A percentile compares a stretch with the other conserved stretches of the same genome.
Evolutionary conservation across 2,797 vertebrate species (phyloP).

Genomic region (Megaceryle alcyon): DNA sequence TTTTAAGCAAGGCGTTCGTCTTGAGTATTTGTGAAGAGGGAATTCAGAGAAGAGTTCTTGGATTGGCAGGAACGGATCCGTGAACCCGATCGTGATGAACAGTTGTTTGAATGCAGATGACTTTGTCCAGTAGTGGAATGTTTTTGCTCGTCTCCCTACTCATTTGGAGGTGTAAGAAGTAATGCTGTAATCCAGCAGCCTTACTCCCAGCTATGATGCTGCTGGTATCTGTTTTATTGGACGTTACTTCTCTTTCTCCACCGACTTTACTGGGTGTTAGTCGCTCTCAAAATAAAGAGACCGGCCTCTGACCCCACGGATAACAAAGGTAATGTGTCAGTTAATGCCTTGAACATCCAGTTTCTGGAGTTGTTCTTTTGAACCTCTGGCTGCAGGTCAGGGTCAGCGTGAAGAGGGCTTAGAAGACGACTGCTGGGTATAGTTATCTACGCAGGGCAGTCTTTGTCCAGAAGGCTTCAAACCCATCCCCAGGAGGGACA

Average conservation of each 20-base stretch:
- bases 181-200: neutral
- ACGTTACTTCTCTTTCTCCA: neutral
- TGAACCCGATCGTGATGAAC: neutral
- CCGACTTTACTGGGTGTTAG: neutral
- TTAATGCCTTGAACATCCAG: neutral
- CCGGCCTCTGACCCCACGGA: neutral
- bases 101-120: neutral
- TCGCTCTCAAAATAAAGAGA: slow-evolving; percentile 7
- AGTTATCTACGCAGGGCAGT: neutral
- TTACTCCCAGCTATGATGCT: neutral
- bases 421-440: neutral
- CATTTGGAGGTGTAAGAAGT: neutral
- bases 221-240: neutral
- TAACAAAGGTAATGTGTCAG: neutral
- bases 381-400: neutral
- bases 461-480: neutral
- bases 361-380: neutral
- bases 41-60: neutral
- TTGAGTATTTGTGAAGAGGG: neutral
- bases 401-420: neutral
- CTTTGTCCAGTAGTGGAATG: neutral
- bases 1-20: neutral
- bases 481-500: neutral
- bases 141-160: neutral
- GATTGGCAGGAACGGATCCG: neutral